Conservation (phyloP, 1,140 invertebrate species). For the Drosophila azteca region DNA sequence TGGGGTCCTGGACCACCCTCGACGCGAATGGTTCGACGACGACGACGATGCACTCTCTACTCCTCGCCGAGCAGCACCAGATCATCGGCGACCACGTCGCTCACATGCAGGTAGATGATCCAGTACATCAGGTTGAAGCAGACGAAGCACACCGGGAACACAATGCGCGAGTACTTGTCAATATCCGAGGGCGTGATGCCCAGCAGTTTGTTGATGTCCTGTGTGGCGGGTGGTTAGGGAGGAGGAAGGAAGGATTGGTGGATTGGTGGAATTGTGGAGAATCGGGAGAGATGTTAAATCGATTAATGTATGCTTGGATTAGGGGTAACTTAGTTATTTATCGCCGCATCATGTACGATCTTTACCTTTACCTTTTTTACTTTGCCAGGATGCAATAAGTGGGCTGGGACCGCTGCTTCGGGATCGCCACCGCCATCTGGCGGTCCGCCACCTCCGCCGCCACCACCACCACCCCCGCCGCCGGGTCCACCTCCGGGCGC, state of each 20-base stretch:
- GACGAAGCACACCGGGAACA: slow-evolving; percentile 98
- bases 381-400: slow-evolving; percentile 91
- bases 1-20: slow-evolving; percentile 9
- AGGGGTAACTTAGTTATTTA: not conserved
- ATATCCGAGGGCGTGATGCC: slow-evolving; percentile 97
- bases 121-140: slow-evolving; percentile 99
- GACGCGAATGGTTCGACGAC: not conserved
- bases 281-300: no score
- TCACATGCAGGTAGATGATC: slow-evolving; percentile 98
- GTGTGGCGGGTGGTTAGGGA: slow-evolving; percentile 20
- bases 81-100: slow-evolving; percentile 96
- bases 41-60: slow-evolving; percentile 27
- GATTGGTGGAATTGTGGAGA: not conserved
- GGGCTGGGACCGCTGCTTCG: slow-evolving; percentile 88
- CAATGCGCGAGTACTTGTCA: slow-evolving; percentile 97
- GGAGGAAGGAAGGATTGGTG: not conserved
- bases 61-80: slow-evolving; percentile 93
- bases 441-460: slow-evolving; percentile 76
- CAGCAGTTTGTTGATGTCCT: slow-evolving; percentile 94
- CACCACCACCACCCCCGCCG: slow-evolving; percentile 84
- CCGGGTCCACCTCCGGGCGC: slow-evolving; percentile 68
- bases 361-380: slow-evolving; percentile 84
- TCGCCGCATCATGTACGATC: slow-evolving; percentile 56
- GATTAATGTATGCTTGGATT: not conserved
- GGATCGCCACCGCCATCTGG: slow-evolving; percentile 85